Percentiles rank a stretch among this genome's conserved stretches.
phyloP scores from a whole-genome alignment of 2,888 invertebrate genomes.

The Lysandra bellargus region DNA sequence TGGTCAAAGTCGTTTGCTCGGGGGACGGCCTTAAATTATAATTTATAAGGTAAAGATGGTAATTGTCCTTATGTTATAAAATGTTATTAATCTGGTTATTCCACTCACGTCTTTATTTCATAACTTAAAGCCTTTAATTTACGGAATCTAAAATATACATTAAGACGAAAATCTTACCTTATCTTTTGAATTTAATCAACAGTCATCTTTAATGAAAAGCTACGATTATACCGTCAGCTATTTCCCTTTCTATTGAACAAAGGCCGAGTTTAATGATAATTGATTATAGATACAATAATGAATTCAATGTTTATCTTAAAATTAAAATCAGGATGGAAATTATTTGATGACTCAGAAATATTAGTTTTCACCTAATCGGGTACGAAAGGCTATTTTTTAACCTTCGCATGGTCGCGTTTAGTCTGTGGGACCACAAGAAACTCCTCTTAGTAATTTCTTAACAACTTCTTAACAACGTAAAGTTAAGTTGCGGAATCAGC shows the following conservation, averaged over 20 bases:
- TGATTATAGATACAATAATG: constrained; percentile 5
- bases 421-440: no score
- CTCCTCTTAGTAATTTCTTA: no score
- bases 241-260: constrained; percentile 8
- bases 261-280: background rate
- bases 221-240: background rate
- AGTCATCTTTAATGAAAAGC: constrained; percentile 14
- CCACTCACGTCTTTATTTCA: background rate
- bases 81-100: no score
- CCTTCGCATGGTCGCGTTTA: background rate
- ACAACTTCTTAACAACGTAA: no score
- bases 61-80: no score
- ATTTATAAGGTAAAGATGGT: no score
- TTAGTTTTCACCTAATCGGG: background rate
- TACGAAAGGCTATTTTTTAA: background rate
- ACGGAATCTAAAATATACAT: background rate
- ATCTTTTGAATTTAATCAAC: constrained; percentile 32
- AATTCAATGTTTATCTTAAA: background rate
- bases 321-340: background rate
- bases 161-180: constrained; percentile 21
- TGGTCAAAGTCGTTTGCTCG: no score
- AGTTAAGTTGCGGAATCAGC: no score
- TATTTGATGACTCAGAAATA: background rate
- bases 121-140: background rate
- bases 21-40: no score